Percentiles rank a stretch among this genome's conserved stretches.
These are phyloP conservation scores for Melanostigma gelatinosum DNA, from an alignment of 2,113 vertebrate genomes.

Conservation along the genomic window DNA sequence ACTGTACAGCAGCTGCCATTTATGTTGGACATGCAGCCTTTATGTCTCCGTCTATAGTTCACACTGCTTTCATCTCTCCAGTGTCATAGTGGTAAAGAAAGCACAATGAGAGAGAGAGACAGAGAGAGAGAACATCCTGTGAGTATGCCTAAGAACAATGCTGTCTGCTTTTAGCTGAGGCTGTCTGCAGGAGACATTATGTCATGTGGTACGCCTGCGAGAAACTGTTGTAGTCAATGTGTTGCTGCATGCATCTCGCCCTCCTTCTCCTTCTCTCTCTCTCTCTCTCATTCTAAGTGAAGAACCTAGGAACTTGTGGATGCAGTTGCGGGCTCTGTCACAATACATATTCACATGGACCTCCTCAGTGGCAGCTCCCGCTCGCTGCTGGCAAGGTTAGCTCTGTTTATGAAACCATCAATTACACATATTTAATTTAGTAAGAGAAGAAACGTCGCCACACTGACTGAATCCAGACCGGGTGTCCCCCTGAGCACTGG, in stretches of 20 bases:
- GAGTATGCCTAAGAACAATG: constrained; percentile 61
- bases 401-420: constrained; percentile 81
- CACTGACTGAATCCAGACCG: constrained; percentile 78
- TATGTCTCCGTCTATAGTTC: constrained; percentile 41
- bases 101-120: constrained; percentile 19
- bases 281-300: constrained; percentile 1
- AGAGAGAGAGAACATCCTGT: constrained; percentile 53
- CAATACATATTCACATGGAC: constrained; percentile 62
- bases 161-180: constrained; percentile 55
- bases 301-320: constrained; percentile 45
- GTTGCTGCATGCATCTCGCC: constrained; percentile 32
- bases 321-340: constrained; percentile 43
- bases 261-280: constrained; percentile 1
- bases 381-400: constrained; percentile 79
- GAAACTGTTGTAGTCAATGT: constrained; percentile 68
- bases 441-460: constrained; percentile 69
- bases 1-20: constrained; percentile 31
- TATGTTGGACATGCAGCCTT: constrained; percentile 30
- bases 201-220: constrained; percentile 64
- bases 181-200: constrained; percentile 70
- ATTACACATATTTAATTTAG: constrained; percentile 83
- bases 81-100: constrained; percentile 34
- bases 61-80: constrained; percentile 44
- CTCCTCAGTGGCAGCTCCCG: constrained; percentile 56
- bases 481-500: constrained; percentile 79